These are phyloP conservation scores for Excalfactoria chinensis DNA, from an alignment of 2,113 vertebrate species.

Conservation along the genomic window DNA sequence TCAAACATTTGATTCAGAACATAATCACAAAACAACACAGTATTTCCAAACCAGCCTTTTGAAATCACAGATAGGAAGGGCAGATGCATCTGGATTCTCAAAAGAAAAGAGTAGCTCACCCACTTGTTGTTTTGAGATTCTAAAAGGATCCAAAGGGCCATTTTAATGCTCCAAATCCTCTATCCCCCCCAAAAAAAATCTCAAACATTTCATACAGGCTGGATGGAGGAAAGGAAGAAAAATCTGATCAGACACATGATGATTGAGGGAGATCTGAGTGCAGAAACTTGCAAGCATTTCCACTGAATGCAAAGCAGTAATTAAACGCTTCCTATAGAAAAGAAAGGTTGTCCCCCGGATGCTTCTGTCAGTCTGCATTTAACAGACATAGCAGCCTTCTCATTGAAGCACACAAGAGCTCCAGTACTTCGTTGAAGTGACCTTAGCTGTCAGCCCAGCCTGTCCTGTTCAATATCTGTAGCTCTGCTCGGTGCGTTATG, in stretches of 20 bases:
- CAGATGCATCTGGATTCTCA: neutral
- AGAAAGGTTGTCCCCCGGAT: conserved; percentile 61
- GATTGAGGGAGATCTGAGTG: neutral
- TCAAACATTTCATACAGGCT: neutral
- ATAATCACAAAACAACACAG: conserved; percentile 1
- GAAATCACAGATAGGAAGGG: neutral
- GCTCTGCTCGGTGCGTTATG: neutral
- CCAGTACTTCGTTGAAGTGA: conserved; percentile 47
- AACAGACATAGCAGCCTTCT: conserved; percentile 44
- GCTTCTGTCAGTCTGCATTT: conserved; percentile 72
- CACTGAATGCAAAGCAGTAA: conserved; percentile 57
- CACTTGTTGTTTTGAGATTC: neutral
- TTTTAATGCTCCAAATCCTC: conserved; percentile 47
- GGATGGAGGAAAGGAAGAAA: conserved; percentile 21
- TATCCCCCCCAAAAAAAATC: neutral
- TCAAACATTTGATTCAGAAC: neutral
- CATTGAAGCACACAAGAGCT: conserved; percentile 42
- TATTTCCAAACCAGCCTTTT: conserved; percentile 18
- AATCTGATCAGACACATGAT: conserved; percentile 14
- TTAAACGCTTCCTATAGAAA: conserved; percentile 65
- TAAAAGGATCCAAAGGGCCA: conserved; percentile 20
- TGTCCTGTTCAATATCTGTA: conserved; percentile 60
- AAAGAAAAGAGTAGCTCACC: conserved; percentile 22
- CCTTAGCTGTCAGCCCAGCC: conserved; percentile 72
- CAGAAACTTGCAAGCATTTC: conserved; percentile 11